Evolutionary conservation across 2,888 invertebrate species (phyloP).

Genomic region (Dilophus febrilis): DNA sequence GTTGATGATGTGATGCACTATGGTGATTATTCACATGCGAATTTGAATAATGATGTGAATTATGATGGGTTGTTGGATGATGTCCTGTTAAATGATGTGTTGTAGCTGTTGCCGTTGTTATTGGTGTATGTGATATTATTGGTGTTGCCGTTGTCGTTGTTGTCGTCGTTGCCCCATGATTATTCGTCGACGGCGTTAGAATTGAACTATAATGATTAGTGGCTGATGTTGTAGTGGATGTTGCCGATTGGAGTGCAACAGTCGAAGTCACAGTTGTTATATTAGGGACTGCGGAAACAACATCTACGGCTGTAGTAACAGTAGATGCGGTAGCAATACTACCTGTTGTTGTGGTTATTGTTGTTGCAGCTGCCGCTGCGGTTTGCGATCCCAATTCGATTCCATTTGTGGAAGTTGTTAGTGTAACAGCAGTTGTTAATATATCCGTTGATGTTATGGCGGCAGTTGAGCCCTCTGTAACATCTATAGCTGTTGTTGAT

Average conservation of each 20-base stretch:
- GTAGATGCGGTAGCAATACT: neutral
- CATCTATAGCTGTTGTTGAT: neutral
- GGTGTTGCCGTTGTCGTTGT: neutral
- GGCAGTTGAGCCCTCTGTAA: neutral
- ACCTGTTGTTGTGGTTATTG: constrained; percentile 1
- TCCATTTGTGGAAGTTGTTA: neutral
- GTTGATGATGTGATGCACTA: constrained; percentile 10
- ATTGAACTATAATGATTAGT: constrained; percentile 27
- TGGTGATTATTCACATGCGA: constrained; percentile 15
- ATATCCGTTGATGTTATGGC: neutral
- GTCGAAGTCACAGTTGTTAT: too few species aligned
- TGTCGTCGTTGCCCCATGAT: constrained; percentile 10
- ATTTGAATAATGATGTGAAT: constrained; percentile 15
- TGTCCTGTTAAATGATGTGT: neutral
- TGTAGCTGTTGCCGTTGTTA: constrained; percentile 11
- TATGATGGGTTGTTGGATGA: constrained; percentile 8
- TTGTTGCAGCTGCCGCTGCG: constrained; percentile 1
- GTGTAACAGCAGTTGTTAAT: neutral
- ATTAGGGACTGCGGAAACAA: neutral
- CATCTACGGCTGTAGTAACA: too few species aligned
- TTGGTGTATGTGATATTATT: constrained; percentile 17
- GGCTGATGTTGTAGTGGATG: constrained; percentile 28
- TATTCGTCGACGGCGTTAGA: neutral
- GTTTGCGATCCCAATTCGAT: too few species aligned
- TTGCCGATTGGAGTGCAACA: constrained; percentile 47